A percentile compares a stretch with the other conserved stretches of the same genome.
phyloP scores from a whole-genome alignment of 2,797 vertebrate genomes.

The Brotula barbata region DNA sequence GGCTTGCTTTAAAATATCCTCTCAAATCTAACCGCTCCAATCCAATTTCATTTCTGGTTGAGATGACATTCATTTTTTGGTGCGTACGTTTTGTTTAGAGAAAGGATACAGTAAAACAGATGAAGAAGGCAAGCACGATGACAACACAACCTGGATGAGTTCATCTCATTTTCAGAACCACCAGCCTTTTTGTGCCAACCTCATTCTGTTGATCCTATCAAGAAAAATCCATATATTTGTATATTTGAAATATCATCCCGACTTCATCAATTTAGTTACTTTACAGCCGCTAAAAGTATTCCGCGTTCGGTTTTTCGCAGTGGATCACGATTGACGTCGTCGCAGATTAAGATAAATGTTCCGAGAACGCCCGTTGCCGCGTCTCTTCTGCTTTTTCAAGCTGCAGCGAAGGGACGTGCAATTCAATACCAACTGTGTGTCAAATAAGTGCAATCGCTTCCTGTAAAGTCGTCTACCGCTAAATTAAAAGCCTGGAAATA shows the following conservation, averaged over 20 bases:
- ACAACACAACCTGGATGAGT: constrained; percentile 17
- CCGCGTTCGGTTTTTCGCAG: no score
- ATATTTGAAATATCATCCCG: constrained; percentile 7
- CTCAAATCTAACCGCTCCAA: constrained; percentile 44
- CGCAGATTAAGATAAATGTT: constrained; percentile 2
- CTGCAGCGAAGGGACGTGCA: not conserved
- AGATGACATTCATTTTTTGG: constrained; percentile 36
- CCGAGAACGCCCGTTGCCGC: not conserved
- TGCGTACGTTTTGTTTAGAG: constrained; percentile 24
- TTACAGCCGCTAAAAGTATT: no score
- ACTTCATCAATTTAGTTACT: not conserved
- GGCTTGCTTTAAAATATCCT: constrained; percentile 62
- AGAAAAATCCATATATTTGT: constrained; percentile 10
- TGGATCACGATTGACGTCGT: not conserved
- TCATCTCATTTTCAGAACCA: constrained; percentile 1
- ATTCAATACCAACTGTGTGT: not conserved
- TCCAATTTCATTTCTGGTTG: constrained; percentile 51
- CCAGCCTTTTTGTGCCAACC: not conserved
- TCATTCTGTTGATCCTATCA: not conserved
- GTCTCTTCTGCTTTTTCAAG: not conserved
- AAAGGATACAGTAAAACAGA: constrained; percentile 31
- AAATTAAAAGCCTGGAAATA: no score
- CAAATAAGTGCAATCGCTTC: not conserved
- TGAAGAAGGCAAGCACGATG: constrained; percentile 10
- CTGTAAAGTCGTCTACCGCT: no score